Base-by-base conservation (phyloP, 2,888 invertebrate species). In the Pandemis heparana region DNA sequence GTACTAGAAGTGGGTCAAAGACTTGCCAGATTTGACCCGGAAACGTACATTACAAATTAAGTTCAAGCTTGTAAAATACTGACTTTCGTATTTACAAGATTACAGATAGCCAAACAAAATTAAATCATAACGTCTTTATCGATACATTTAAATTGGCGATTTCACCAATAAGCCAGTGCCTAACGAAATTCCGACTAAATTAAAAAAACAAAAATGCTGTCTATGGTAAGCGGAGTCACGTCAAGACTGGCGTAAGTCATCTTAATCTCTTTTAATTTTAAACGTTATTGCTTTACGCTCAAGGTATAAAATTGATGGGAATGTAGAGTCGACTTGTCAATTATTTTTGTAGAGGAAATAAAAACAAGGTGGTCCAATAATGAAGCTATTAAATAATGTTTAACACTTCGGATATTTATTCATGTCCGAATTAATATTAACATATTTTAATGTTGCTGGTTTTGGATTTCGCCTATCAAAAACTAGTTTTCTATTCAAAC, bases 201-300 rank as follows among this genome's bases (percentile, higher is more conserved):
- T 73, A 74, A 74, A 73, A 72, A 51, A 74, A 64, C 23, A 64
- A 73, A 74, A 43, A 64, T 51, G 65, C 65, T 65, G 74, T 74
- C 65, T 38, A 60, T 65, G 60, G 65, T 64, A 8, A 43, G 7
- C 18, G 53, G 18, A 53, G 0, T 2, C 18, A 18, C 53, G 9
- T 6, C 18, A 53, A 48, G 12, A 16, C 4, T n/a, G 53, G 6
- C 18, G 16, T 9, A 53, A 18, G 16, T 53, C 53, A 53, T 9
- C 4, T 8, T 18, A 3, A 18, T 0, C 9, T 8, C 16, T 18
- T 7, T 9, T 9, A 8, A 18, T 18, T 16, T 9, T 18, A 53
- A 3, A 18, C 16, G 9, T 53, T 53, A 18, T 16, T 0, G 0
- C 0, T n/a, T 9, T 1, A 3, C 0, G 9, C 6, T 53, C 18